Conservation (phyloP, 2,113 vertebrate genomes). For the Abramis brama region DNA sequence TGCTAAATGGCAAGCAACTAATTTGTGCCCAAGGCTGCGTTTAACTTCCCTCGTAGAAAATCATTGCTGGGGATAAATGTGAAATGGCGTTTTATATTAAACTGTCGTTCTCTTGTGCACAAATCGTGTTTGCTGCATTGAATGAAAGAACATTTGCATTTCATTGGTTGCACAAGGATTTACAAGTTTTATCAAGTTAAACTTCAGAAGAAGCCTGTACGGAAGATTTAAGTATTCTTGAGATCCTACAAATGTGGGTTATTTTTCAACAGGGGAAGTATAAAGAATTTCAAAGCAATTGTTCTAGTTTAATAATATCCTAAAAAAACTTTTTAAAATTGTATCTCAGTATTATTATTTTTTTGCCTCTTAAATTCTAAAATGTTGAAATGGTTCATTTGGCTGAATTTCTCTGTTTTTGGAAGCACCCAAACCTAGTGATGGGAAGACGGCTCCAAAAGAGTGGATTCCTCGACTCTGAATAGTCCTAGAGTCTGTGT, state of each 20-base stretch:
- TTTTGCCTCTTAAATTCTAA: too few species aligned
- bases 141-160: not conserved
- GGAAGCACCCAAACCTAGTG: not conserved
- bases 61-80: constrained; percentile 9
- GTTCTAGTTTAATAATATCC: too few species aligned
- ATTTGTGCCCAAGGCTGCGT: constrained; percentile 29
- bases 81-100: not conserved
- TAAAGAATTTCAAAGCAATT: too few species aligned
- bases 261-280: not conserved
- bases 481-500: too few species aligned
- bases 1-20: constrained; percentile 29
- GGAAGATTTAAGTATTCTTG: not conserved
- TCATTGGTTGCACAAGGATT: not conserved
- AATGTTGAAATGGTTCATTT: too few species aligned
- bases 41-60: constrained; percentile 26
- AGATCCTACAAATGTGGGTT: not conserved
- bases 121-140: constrained; percentile 11
- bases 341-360: too few species aligned
- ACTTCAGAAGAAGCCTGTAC: not conserved
- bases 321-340: too few species aligned
- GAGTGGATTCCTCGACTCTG: not conserved
- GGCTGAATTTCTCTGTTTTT: too few species aligned
- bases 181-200: not conserved
- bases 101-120: not conserved
- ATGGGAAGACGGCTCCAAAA: not conserved